Evolutionary conservation across 2,113 vertebrate genomes (phyloP).

Genomic region (Proteles cristata): DNA sequence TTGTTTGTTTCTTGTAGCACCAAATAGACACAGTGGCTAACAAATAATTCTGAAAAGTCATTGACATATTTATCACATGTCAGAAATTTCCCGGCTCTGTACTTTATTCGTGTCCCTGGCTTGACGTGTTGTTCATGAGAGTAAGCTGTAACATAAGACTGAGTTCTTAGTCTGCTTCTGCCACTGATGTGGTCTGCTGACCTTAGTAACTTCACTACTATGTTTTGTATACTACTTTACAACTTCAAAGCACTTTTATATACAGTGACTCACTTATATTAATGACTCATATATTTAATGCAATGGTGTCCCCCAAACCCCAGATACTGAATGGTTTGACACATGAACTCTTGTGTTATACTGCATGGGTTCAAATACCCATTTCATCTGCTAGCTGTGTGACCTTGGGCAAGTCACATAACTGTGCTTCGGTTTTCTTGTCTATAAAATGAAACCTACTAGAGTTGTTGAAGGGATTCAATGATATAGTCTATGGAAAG

Average conservation of each 20-base stretch:
- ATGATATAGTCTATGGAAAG: not conserved
- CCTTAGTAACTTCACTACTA: conserved; percentile 28
- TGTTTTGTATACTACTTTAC: conserved; percentile 25
- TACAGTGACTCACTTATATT: conserved; percentile 20
- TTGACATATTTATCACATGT: conserved; percentile 12
- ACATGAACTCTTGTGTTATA: conserved; percentile 16
- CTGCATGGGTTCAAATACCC: not conserved
- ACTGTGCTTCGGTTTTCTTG: conserved; percentile 39
- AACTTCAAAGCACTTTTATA: conserved; percentile 50
- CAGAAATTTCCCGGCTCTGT: conserved; percentile 20
- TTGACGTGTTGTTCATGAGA: conserved; percentile 41
- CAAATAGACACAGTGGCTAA: conserved; percentile 80
- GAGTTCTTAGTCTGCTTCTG: conserved; percentile 13
- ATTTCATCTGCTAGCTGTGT: not conserved
- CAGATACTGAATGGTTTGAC: not conserved
- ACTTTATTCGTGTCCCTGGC: conserved; percentile 22
- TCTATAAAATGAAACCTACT: not conserved
- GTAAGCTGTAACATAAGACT: not conserved
- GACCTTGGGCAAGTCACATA: not conserved
- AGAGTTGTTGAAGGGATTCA: not conserved
- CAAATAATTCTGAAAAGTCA: conserved; percentile 61
- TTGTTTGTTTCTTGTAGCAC: conserved; percentile 75
- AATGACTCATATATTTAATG: conserved; percentile 22
- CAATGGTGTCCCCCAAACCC: not conserved
- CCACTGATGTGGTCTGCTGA: conserved; percentile 34